Conservation (phyloP, 30 jellyfish, hydroid and myxozoan species). For the Aurelia aurita region DNA sequence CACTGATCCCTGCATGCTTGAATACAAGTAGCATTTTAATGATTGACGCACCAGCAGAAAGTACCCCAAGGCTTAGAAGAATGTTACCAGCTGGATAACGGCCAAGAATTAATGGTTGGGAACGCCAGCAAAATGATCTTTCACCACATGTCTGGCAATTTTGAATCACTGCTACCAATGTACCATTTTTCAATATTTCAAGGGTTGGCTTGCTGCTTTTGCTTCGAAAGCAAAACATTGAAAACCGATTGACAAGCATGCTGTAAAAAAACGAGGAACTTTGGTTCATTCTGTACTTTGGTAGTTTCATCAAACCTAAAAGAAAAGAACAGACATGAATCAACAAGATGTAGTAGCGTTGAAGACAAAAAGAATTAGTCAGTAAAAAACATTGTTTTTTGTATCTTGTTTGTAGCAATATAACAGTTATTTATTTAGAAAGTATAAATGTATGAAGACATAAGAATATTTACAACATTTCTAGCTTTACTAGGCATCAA, state of each 20-base stretch:
- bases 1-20: neutral
- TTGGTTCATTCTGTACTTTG: conserved; percentile 7
- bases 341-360: no score
- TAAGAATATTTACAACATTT: no score
- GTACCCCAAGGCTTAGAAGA: neutral
- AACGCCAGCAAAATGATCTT: neutral
- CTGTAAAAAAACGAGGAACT: conserved; percentile 1
- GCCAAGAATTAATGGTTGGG: conserved; percentile 17
- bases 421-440: no score
- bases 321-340: no score
- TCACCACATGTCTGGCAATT: neutral
- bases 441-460: no score
- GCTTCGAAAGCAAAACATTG: neutral
- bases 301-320: no score
- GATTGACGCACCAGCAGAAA: conserved; percentile 20
- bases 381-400: no score
- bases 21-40: conserved; percentile 12
- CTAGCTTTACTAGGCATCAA: no score
- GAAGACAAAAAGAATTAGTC: no score
- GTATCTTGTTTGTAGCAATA: no score
- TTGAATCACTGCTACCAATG: conserved; percentile 15
- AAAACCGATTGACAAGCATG: neutral
- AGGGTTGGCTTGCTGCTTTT: conserved; percentile 6
- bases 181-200: conserved; percentile 2
- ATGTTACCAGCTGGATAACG: conserved; percentile 31